Evolutionary conservation across 64 coral and sea anemone species (phyloP).

Genomic region (Montipora cactus): DNA sequence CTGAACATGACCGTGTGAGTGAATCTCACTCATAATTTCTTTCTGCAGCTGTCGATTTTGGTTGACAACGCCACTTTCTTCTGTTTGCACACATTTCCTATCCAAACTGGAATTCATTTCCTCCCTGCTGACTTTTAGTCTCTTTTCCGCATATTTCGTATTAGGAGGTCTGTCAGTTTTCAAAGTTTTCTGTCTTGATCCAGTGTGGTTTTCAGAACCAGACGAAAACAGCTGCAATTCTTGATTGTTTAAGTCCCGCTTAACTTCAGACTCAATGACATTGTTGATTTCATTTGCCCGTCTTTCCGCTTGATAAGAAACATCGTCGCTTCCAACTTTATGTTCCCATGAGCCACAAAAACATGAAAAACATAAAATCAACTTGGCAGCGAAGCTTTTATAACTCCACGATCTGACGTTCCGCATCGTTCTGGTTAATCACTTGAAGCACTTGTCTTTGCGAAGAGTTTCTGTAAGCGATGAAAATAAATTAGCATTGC

Average conservation of each 20-base stretch:
- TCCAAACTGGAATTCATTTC: constrained; percentile 16
- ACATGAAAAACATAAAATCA: background rate
- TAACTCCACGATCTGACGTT: background rate
- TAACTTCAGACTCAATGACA: background rate
- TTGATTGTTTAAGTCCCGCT: background rate
- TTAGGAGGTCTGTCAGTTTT: background rate
- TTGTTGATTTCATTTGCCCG: background rate
- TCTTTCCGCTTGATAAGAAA: background rate
- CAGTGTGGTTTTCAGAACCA: background rate
- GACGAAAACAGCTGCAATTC: background rate
- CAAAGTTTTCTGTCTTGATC: background rate
- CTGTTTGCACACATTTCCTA: background rate
- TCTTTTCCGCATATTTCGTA: background rate
- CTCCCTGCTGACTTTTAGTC: background rate
- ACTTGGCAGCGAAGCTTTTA: background rate
- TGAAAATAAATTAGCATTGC: background rate
- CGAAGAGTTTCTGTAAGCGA: background rate
- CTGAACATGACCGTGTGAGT: background rate
- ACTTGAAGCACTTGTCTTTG: background rate
- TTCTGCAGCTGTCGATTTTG: background rate
- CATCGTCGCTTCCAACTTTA: background rate
- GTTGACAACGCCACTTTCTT: background rate
- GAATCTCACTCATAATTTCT: background rate
- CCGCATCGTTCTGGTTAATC: background rate
- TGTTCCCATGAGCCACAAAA: background rate